These are phyloP conservation scores for Tiliqua scincoides DNA, from an alignment of 2,113 vertebrate species.

Conservation along the genomic window DNA sequence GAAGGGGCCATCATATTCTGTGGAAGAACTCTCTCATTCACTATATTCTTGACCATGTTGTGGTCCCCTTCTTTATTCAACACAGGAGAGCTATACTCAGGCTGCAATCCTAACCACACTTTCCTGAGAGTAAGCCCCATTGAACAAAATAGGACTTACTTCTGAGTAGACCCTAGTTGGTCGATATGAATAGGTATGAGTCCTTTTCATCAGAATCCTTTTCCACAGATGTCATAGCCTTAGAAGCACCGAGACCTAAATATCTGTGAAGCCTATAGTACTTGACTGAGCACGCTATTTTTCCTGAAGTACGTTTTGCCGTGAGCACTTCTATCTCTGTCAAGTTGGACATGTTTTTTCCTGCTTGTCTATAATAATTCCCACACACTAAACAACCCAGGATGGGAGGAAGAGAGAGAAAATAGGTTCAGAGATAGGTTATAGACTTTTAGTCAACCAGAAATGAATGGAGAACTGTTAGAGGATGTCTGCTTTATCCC, in stretches of 20 bases:
- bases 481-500: neutral
- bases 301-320: constrained; percentile 67
- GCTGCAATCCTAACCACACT: no score
- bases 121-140: no score
- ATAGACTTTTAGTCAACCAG: constrained; percentile 68
- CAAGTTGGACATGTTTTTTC: constrained; percentile 71
- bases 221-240: constrained; percentile 1
- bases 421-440: constrained; percentile 74
- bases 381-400: constrained; percentile 65
- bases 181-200: neutral
- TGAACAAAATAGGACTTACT: no score
- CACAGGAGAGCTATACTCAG: neutral
- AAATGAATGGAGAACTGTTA: constrained; percentile 51
- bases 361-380: constrained; percentile 72
- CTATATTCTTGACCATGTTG: neutral
- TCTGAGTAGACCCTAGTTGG: no score
- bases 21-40: neutral
- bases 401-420: neutral
- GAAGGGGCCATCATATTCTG: neutral
- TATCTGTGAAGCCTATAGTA: constrained; percentile 18
- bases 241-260: constrained; percentile 11
- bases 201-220: neutral
- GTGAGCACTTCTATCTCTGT: constrained; percentile 55
- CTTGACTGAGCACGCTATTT: constrained; percentile 37
- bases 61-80: neutral